Conservation (phyloP, 2,888 invertebrate genomes). For the Lasioglossum zephyrum region DNA sequence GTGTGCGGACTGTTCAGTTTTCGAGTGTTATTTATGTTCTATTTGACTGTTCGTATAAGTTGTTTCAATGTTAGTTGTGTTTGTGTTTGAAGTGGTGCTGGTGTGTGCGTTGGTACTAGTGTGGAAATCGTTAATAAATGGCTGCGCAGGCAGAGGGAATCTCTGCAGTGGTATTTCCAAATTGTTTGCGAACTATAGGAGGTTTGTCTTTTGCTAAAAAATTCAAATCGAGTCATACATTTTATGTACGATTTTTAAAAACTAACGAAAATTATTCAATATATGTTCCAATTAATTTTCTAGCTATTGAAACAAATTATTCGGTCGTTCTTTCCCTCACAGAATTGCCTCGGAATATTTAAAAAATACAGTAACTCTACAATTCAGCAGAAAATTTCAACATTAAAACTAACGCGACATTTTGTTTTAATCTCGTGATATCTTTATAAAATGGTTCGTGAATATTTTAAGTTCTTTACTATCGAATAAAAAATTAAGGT, state of each 20-base stretch:
- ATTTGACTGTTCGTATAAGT: neutral
- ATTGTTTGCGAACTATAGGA: neutral
- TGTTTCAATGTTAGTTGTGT: neutral
- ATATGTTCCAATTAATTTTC: neutral
- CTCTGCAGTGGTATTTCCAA: neutral
- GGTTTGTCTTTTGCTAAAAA: neutral
- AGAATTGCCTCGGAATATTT: neutral
- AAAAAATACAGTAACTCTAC: neutral
- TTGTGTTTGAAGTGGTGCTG: neutral
- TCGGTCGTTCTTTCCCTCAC: neutral
- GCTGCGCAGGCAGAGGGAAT: neutral
- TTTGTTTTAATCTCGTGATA: neutral
- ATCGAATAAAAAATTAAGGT: no score
- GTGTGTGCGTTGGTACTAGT: neutral
- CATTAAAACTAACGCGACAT: neutral
- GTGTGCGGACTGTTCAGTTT: neutral
- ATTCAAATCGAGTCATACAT: neutral
- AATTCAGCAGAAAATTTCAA: neutral
- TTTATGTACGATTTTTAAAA: neutral
- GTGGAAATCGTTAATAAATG: conserved; percentile 2
- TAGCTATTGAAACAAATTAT: neutral
- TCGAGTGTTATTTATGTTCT: conserved; percentile 12
- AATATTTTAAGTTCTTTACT: neutral
- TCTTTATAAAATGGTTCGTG: neutral
- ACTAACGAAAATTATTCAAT: neutral